Percentiles rank a stretch among this genome's conserved stretches.
phyloP scores from a whole-genome alignment of 2,113 vertebrate species.

The Rhombomys opimus region DNA sequence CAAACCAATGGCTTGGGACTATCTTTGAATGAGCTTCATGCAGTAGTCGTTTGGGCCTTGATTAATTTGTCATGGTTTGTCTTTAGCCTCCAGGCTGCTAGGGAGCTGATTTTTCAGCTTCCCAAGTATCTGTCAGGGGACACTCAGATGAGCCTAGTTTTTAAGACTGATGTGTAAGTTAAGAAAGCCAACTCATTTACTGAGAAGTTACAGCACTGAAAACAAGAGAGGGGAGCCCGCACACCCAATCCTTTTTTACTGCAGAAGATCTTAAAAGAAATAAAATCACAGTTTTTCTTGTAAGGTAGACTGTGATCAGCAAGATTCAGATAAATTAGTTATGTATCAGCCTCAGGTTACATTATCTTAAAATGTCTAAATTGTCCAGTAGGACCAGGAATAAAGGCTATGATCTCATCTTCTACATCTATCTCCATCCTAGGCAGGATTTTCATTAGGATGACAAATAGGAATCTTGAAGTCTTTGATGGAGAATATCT shows the following conservation, averaged over 20 bases:
- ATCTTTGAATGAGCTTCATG: background rate
- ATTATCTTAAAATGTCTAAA: slow-evolving; percentile 8
- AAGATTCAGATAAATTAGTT: slow-evolving; percentile 25
- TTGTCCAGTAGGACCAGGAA: background rate
- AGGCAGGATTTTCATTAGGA: background rate
- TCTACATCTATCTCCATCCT: background rate
- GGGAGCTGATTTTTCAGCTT: background rate
- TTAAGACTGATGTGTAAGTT: slow-evolving; percentile 30
- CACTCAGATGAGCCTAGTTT: slow-evolving; percentile 14
- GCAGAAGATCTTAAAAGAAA: slow-evolving; percentile 14
- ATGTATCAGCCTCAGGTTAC: background rate
- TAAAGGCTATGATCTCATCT: background rate
- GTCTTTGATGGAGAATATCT: background rate
- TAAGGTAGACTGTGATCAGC: background rate
- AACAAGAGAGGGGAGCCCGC: background rate
- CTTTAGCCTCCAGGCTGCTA: background rate
- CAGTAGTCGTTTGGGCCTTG: background rate
- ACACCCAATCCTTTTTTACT: background rate
- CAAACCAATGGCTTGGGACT: background rate
- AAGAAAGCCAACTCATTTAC: slow-evolving; percentile 47
- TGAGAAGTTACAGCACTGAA: background rate
- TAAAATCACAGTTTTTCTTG: slow-evolving; percentile 1
- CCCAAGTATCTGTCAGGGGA: background rate
- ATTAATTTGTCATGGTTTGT: background rate
- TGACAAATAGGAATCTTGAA: background rate